Percentiles rank a stretch among this genome's conserved stretches.
These are phyloP conservation scores for Dermatemys mawii DNA, from an alignment of 2,113 vertebrate species.

Conservation along the genomic window DNA sequence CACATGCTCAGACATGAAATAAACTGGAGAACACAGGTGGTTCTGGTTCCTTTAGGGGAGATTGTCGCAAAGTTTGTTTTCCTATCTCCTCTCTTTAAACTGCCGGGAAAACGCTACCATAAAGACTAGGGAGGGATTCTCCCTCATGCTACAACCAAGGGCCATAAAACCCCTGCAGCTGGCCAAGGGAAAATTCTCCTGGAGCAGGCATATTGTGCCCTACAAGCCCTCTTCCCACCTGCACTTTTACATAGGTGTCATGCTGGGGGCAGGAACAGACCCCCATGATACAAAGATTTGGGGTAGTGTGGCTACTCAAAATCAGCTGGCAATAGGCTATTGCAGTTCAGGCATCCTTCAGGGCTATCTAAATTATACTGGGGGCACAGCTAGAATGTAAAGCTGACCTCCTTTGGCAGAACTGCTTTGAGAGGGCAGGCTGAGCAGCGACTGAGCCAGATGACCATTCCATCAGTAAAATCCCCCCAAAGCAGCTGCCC, in stretches of 20 bases:
- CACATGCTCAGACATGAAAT: not conserved
- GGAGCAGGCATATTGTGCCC: no score
- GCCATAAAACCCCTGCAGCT: no score
- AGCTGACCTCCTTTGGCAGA: not conserved
- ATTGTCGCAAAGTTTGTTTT: not conserved
- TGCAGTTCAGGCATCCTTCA: not conserved
- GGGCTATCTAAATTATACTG: not conserved
- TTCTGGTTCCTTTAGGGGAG: not conserved
- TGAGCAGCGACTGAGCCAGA: not conserved
- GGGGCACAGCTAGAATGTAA: not conserved
- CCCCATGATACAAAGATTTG: not conserved
- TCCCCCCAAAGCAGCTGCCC: no score
- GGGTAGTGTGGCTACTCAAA: not conserved
- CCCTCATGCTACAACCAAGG: not conserved
- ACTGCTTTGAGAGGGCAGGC: not conserved
- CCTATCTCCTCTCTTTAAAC: not conserved
- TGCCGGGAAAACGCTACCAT: not conserved
- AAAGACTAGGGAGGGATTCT: not conserved
- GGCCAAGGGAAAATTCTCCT: no score
- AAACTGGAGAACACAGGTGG: not conserved
- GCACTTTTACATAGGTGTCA: no score
- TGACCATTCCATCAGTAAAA: not conserved
- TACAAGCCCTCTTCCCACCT: no score
- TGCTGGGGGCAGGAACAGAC: no score
- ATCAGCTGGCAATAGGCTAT: accelerated